Base-by-base conservation (phyloP, 2,888 invertebrate species). In the Nasonovia ribisnigri region DNA sequence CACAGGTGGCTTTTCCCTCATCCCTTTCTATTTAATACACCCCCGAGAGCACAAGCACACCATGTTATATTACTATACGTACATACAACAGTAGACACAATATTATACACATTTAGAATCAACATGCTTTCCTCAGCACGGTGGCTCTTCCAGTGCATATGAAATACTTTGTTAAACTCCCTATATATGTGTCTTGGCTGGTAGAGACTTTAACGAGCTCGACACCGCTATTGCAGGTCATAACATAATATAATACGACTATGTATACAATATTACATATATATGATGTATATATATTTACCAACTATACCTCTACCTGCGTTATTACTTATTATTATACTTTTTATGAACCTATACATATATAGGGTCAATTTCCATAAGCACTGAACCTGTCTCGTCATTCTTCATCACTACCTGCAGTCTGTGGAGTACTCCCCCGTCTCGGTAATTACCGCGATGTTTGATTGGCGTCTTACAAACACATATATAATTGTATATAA, bases 131-230 rank as follows among this genome's bases (percentile, higher is more conserved):
- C 8, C 77, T 77, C 20, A 77, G 36, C 77, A 36, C n/a, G 0
- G 1, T n/a, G n/a, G n/a, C 77, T 77, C 36, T 77, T 77, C 8
- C 36, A 77, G 0, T 20, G 8, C 20, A 36, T 57, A 77, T 77
- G 8, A 1, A 77, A 77, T 77, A 77, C 77, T 20, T 20, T 20
- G 20, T 77, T 77, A 20, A 36, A 42, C 77, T 77, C 20, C 20
- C 36, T 36, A 77, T 20, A 77, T 77, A 36, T 46, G 46, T 90
- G n/a, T 90, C 46, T 90, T 90, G 20, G 20, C 77, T 36, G 29
- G n/a, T n/a, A n/a, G 90, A 60, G 90, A 90, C 90, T 90, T 90
- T 90, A 90, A 90, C 90, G 90, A 90, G 29, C 90, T 90, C 46
- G 24, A 29, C 43, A 11, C 46, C 11, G 20, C 36, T 36, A 77